Percentiles rank a stretch among this genome's conserved stretches.
Conservation (phyloP, 1,140 invertebrate species). For the Macrotrachela quadricornifera region DNA sequence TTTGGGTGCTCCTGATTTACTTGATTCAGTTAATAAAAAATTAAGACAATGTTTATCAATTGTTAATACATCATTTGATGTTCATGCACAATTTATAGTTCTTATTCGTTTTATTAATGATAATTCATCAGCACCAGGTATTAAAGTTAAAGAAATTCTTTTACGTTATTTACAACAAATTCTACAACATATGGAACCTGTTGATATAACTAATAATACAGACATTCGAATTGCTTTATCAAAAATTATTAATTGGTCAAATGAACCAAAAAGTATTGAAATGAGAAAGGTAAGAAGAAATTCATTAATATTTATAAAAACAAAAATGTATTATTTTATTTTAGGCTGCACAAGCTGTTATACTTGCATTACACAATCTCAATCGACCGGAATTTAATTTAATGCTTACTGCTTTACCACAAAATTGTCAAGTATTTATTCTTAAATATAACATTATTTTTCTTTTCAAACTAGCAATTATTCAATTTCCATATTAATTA, state of each 20-base stretch:
- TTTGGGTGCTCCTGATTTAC: constrained; percentile 59
- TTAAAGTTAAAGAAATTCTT: constrained; percentile 36
- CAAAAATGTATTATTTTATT: too few species aligned
- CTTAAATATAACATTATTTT: too few species aligned
- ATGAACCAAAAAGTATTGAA: constrained; percentile 40
- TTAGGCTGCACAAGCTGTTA: constrained; percentile 45
- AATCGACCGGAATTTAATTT: constrained; percentile 64
- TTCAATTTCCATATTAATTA: too few species aligned
- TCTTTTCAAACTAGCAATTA: too few species aligned
- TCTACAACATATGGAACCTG: constrained; percentile 25
- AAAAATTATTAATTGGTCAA: constrained; percentile 36
- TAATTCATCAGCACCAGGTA: constrained; percentile 68
- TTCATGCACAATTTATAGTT: constrained; percentile 40
- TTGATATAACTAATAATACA: constrained; percentile 26
- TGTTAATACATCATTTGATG: constrained; percentile 50
- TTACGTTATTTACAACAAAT: constrained; percentile 29
- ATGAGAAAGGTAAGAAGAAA: constrained; percentile 36
- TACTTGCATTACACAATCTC: constrained; percentile 66
- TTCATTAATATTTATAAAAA: too few species aligned
- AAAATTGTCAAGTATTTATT: constrained; percentile 47
- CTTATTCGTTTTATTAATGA: constrained; percentile 58
- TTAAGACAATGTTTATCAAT: constrained; percentile 63
- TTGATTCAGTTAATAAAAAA: constrained; percentile 62
- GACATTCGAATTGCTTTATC: constrained; percentile 32
- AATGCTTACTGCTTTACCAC: constrained; percentile 57